phyloP scores from a whole-genome alignment of 2,888 invertebrate genomes.

The Nomada lathburiana region DNA sequence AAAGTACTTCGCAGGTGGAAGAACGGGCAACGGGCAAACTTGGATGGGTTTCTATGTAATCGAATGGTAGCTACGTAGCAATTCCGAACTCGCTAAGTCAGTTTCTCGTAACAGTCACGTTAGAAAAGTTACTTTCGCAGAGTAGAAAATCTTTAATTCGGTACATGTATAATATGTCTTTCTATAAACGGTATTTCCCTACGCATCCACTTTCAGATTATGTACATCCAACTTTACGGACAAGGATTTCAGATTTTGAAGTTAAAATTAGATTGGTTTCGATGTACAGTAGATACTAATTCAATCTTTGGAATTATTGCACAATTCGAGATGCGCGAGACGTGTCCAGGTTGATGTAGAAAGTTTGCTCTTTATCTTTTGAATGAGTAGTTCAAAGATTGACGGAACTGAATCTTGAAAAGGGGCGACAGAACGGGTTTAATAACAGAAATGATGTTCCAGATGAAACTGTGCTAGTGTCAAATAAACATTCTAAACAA shows the following conservation, averaged over 20 bases:
- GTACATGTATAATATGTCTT: background rate
- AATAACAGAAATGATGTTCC: too few relatives aligned
- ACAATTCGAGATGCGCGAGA: too few relatives aligned
- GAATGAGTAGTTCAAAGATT: too few relatives aligned
- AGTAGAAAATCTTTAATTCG: background rate
- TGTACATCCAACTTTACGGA: background rate
- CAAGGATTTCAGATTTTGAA: background rate
- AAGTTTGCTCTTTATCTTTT: too few relatives aligned
- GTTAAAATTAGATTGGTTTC: too few relatives aligned
- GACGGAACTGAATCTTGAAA: too few relatives aligned
- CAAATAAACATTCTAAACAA: too few relatives aligned
- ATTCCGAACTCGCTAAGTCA: slow-evolving; percentile 33
- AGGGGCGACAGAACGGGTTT: too few relatives aligned
- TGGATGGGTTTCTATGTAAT: slow-evolving; percentile 36
- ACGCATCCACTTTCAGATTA: background rate
- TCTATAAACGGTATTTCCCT: background rate
- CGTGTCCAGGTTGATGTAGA: too few relatives aligned
- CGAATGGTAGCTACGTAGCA: slow-evolving; percentile 35
- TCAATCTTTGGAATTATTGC: too few relatives aligned
- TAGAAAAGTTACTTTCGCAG: slow-evolving; percentile 15
- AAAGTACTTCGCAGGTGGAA: slow-evolving; percentile 8
- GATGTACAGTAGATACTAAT: too few relatives aligned
- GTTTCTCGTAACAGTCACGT: slow-evolving; percentile 17
- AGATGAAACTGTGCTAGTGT: too few relatives aligned
- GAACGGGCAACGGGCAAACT: background rate